Conservation (phyloP, 2,797 vertebrate species). For the Mionectes olivaceus region DNA sequence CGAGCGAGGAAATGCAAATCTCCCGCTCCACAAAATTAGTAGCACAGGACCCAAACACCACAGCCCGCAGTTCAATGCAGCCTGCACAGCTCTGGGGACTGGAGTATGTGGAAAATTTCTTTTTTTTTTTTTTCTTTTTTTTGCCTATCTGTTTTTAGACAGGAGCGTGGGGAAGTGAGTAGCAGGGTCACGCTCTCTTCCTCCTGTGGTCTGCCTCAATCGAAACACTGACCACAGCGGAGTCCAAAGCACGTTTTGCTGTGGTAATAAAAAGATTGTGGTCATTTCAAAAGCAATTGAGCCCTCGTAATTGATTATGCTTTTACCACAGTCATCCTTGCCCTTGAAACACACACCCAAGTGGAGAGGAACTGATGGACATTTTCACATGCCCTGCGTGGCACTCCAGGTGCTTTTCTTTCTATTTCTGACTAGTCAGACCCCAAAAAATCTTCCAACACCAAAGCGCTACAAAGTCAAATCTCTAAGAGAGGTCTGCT, state of each 20-base stretch:
- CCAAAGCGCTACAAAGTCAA: not conserved
- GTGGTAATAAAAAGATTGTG: slow-evolving; percentile 50
- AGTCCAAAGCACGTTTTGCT: slow-evolving; percentile 59
- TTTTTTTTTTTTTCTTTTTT: slow-evolving; percentile 1
- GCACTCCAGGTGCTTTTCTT: slow-evolving; percentile 1
- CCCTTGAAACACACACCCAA: slow-evolving; percentile 42
- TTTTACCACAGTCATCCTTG: slow-evolving; percentile 40
- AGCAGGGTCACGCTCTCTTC: slow-evolving; percentile 37
- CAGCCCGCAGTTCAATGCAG: not conserved
- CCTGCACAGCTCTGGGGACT: not conserved
- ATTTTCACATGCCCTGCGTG: not conserved
- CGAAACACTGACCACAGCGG: slow-evolving; percentile 18
- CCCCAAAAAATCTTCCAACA: slow-evolving; percentile 9
- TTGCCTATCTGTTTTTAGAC: slow-evolving; percentile 41
- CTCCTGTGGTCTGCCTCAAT: slow-evolving; percentile 60
- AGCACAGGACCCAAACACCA: not conserved
- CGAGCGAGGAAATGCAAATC: not conserved
- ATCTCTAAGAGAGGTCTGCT: not conserved
- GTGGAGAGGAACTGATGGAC: not conserved
- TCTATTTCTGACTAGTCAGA: slow-evolving; percentile 21
- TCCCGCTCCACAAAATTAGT: not conserved
- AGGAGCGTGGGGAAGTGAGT: slow-evolving; percentile 21
- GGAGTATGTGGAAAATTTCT: not conserved
- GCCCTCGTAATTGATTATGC: slow-evolving; percentile 1
- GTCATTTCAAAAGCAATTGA: slow-evolving; percentile 57